phyloP scores from a whole-genome alignment of 2,797 vertebrate genomes.

The Meriones psammophilus region DNA sequence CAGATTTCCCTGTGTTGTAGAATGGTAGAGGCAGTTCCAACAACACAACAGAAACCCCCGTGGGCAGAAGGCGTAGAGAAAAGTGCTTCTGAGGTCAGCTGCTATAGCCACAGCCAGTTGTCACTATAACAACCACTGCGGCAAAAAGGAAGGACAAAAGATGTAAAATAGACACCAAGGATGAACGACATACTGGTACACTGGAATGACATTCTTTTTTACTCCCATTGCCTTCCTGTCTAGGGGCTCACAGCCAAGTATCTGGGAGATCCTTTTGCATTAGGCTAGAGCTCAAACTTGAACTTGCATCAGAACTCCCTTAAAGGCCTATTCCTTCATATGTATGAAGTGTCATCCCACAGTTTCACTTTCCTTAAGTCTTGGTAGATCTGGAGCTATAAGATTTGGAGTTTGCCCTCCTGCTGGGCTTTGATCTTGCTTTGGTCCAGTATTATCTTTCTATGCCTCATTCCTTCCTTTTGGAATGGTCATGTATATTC shows the following conservation, averaged over 20 bases:
- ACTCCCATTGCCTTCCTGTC: not conserved
- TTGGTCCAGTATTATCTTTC: not conserved
- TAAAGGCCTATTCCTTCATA: not conserved
- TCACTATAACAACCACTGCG: accelerated
- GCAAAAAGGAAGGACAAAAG: not conserved
- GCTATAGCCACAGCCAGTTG: not conserved
- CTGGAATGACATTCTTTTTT: not conserved
- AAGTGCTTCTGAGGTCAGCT: not conserved
- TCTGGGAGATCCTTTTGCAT: not conserved
- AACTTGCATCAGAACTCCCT: not conserved
- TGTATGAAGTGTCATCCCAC: not conserved
- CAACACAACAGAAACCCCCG: not conserved
- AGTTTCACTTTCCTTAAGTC: not conserved
- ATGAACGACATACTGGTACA: not conserved
- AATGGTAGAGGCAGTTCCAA: not conserved
- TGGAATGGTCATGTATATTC: not conserved
- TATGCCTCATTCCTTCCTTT: not conserved
- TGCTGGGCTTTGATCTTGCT: not conserved
- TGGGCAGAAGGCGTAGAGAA: not conserved
- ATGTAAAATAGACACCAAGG: not conserved
- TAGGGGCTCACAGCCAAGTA: not conserved
- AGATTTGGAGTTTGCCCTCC: not conserved
- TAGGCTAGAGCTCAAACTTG: not conserved
- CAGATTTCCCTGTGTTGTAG: not conserved
- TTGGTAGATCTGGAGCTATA: not conserved